Evolutionary conservation across 1,140 invertebrate genomes (phyloP).

Genomic region (Drosophila ananassae): DNA sequence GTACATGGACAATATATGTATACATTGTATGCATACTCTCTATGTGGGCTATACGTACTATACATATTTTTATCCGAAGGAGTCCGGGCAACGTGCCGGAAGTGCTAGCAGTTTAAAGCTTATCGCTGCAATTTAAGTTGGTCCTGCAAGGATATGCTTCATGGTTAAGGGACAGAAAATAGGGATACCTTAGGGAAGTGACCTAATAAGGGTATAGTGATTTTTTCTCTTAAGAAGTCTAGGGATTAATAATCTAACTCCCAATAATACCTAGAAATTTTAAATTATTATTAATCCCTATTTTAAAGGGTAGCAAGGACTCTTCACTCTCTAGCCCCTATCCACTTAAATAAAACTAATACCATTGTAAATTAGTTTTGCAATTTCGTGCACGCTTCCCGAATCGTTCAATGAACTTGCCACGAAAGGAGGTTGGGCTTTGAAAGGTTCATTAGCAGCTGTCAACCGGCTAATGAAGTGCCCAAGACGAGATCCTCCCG

Average conservation of each 20-base stretch:
- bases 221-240: neutral
- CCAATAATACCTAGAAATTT: neutral
- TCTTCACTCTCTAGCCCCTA: constrained; percentile 2
- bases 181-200: constrained; percentile 5
- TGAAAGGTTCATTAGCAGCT: constrained; percentile 66
- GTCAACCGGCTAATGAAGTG: constrained; percentile 66
- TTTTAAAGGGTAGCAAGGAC: constrained; percentile 14
- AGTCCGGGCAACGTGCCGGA: constrained; percentile 53
- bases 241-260: too few species aligned
- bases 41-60: constrained; percentile 7
- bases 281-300: too few species aligned
- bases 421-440: constrained; percentile 23
- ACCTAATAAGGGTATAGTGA: rapidly evolving
- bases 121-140: constrained; percentile 79
- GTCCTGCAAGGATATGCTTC: constrained; percentile 48
- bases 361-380: constrained; percentile 72
- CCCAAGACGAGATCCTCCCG: constrained; percentile 44
- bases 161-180: constrained; percentile 11
- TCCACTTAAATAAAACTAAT: constrained; percentile 68
- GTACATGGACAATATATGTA: constrained; percentile 30
- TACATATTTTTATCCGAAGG: constrained; percentile 21
- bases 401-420: constrained; percentile 70
- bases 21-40: constrained; percentile 28
- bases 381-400: constrained; percentile 66
- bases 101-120: constrained; percentile 79